phyloP scores from a whole-genome alignment of 2,113 vertebrate genomes.

The Neoarius graeffei region DNA sequence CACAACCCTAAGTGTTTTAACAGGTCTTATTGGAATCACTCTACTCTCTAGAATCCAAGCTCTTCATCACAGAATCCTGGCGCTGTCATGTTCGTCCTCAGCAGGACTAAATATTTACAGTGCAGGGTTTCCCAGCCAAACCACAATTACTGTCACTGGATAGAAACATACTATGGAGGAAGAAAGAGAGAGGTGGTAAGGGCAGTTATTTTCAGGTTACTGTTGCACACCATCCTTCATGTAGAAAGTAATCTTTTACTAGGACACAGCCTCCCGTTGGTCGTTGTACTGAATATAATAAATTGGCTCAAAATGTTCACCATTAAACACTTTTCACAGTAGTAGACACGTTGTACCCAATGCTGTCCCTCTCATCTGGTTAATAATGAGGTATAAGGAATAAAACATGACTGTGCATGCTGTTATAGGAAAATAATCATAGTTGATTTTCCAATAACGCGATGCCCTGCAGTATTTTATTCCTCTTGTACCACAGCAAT shows the following conservation, averaged over 20 bases:
- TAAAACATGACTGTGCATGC: neutral
- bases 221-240: neutral
- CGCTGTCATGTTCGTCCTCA: slow-evolving; percentile 31
- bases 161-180: neutral
- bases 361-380: neutral
- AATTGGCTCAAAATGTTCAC: neutral
- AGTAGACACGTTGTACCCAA: neutral
- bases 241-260: neutral
- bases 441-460: neutral
- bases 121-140: slow-evolving; percentile 24
- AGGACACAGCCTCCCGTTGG: neutral
- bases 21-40: neutral
- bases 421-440: neutral
- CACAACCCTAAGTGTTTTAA: slow-evolving; percentile 32
- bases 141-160: slow-evolving; percentile 43
- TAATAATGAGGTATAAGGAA: neutral
- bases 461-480: neutral
- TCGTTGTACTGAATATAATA: neutral
- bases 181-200: neutral
- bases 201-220: slow-evolving; percentile 13
- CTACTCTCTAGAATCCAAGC: slow-evolving; percentile 3
- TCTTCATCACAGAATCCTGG: slow-evolving; percentile 26
- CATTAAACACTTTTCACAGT: neutral
- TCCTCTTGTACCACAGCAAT: neutral
- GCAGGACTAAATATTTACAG: slow-evolving; percentile 52